Conservation (phyloP, 1,140 invertebrate genomes). For the Grapholita molesta region DNA sequence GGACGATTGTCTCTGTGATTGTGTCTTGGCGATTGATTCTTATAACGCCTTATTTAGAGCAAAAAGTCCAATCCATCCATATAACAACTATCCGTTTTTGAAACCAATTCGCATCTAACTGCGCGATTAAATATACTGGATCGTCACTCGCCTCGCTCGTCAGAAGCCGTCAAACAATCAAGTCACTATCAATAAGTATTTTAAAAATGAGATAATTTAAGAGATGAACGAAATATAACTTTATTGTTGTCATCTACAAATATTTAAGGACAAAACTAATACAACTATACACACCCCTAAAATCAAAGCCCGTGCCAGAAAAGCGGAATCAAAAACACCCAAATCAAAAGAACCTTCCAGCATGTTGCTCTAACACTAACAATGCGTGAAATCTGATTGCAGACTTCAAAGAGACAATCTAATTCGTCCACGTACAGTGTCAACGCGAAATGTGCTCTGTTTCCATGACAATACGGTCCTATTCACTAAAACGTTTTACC, state of each 20-base stretch:
- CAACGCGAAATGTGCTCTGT: constrained; percentile 29
- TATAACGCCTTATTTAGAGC: too few relatives aligned
- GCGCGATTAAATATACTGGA: too few relatives aligned
- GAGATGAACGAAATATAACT: background rate
- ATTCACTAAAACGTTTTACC: constrained; percentile 20
- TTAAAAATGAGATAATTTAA: too few relatives aligned
- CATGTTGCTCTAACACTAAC: constrained; percentile 69
- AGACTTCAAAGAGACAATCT: constrained; percentile 62
- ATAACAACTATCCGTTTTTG: too few relatives aligned
- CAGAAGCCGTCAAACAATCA: too few relatives aligned
- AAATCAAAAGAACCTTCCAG: constrained; percentile 64
- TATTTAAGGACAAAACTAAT: background rate
- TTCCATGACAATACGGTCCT: constrained; percentile 21
- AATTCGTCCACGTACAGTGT: constrained; percentile 36
- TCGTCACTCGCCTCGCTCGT: too few relatives aligned
- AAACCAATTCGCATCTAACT: too few relatives aligned
- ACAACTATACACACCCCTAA: constrained; percentile 41
- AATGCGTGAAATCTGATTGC: constrained; percentile 71
- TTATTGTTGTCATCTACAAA: background rate
- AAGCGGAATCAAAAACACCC: constrained; percentile 68
- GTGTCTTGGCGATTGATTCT: too few relatives aligned
- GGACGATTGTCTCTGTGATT: too few relatives aligned
- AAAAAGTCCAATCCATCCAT: too few relatives aligned
- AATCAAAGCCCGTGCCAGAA: constrained; percentile 52
- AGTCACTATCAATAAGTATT: too few relatives aligned